Evolutionary conservation across 2,888 invertebrate genomes (phyloP).

Genomic region (Carcina quercana): DNA sequence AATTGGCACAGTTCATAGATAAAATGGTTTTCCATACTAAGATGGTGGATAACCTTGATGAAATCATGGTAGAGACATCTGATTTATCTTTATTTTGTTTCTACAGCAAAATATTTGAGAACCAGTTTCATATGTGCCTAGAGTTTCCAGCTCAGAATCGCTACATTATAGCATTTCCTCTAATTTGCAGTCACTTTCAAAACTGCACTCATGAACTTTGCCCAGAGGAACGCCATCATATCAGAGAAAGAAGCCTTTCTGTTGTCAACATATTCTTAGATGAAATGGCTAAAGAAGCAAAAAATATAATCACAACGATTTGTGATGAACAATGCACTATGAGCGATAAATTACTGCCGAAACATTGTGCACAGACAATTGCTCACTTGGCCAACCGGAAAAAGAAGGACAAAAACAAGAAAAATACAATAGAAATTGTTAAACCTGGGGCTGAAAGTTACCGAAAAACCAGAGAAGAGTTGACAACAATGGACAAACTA

Average conservation of each 20-base stretch:
- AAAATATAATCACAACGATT: conserved; percentile 98
- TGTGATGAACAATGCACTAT: conserved; percentile 99
- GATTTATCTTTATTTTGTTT: conserved; percentile 99
- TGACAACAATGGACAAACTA: conserved; percentile 98
- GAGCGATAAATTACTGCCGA: conserved; percentile 95
- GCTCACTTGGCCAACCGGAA: conserved; percentile 92
- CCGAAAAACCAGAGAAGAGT: conserved; percentile 94
- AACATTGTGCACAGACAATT: conserved; percentile 94
- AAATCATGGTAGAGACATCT: conserved; percentile 96
- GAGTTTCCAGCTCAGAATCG: conserved; percentile 99
- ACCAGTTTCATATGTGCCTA: conserved; percentile 98
- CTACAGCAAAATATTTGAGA: conserved; percentile 97
- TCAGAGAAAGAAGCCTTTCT: conserved; percentile 94
- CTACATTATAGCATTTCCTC: conserved; percentile 97
- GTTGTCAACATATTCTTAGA: conserved; percentile 98
- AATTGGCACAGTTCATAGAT: conserved; percentile 93
- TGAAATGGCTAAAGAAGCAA: conserved; percentile 99
- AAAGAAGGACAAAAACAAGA: conserved; percentile 94
- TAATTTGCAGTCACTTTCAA: conserved; percentile 98
- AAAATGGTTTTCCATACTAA: conserved; percentile 97
- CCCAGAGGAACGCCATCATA: conserved; percentile 98
- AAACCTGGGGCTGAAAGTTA: conserved; percentile 98
- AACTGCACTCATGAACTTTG: conserved; percentile 98
- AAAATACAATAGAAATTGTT: conserved; percentile 87
- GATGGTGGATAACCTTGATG: conserved; percentile 98